These are phyloP conservation scores for Dioctria rufipes DNA, from an alignment of 2,888 invertebrate species.

Conservation along the genomic window DNA sequence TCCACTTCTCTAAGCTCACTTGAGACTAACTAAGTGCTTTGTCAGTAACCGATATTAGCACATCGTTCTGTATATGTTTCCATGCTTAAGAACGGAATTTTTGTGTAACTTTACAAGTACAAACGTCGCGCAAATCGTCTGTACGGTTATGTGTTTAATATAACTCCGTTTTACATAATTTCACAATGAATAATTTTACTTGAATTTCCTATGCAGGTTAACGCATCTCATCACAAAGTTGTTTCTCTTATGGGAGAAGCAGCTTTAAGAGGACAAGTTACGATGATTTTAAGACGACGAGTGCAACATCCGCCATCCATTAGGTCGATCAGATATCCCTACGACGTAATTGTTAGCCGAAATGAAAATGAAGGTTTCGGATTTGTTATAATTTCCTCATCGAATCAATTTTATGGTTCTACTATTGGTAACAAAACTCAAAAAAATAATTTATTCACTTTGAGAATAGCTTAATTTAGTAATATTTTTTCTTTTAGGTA, in stretches of 20 bases:
- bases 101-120: too few relatives aligned
- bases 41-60: too few relatives aligned
- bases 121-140: too few relatives aligned
- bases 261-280: slow-evolving; percentile 89
- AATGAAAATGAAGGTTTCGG: slow-evolving; percentile 98
- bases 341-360: slow-evolving; percentile 92
- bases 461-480: neutral
- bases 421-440: slow-evolving; percentile 80
- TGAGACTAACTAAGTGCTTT: too few relatives aligned
- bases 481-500: slow-evolving; percentile 75
- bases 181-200: too few relatives aligned
- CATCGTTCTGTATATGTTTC: too few relatives aligned
- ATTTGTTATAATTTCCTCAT: slow-evolving; percentile 97
- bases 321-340: slow-evolving; percentile 74
- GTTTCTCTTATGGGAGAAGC: slow-evolving; percentile 94
- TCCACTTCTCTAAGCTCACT: too few relatives aligned
- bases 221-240: slow-evolving; percentile 93
- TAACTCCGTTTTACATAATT: too few relatives aligned
- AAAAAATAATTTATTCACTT: neutral
- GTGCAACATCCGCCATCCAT: slow-evolving; percentile 66
- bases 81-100: too few relatives aligned
- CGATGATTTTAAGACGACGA: slow-evolving; percentile 81
- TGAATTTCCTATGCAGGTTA: slow-evolving; percentile 71
- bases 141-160: too few relatives aligned
- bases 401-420: slow-evolving; percentile 83